phyloP scores from a whole-genome alignment of 2,113 vertebrate species.

The Mobula birostris region DNA sequence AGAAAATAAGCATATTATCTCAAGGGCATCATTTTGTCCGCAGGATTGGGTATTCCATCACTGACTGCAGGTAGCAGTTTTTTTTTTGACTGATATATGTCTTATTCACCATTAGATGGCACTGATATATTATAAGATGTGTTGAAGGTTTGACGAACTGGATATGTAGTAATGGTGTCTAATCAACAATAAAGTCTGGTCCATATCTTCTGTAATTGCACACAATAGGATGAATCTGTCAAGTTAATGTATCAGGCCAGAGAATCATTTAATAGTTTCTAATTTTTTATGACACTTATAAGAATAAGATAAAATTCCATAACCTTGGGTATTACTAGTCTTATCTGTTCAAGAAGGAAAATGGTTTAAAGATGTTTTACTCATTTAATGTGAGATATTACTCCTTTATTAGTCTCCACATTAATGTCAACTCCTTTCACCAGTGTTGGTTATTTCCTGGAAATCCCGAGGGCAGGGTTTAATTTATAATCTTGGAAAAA shows the following conservation, averaged over 20 bases:
- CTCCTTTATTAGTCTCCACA: neutral
- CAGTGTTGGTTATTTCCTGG: neutral
- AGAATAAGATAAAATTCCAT: neutral
- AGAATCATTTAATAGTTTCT: neutral
- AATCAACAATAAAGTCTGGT: neutral
- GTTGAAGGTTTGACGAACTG: neutral
- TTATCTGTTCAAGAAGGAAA: neutral
- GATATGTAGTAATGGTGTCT: neutral
- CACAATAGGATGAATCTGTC: neutral
- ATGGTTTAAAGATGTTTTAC: neutral
- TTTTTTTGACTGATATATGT: neutral
- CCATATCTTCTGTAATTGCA: neutral
- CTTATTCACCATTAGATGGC: conserved; percentile 26
- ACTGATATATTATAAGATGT: neutral
- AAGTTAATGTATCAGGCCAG: neutral
- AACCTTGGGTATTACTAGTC: neutral
- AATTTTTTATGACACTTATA: too few species aligned
- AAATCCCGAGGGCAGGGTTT: neutral
- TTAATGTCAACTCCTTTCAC: neutral
- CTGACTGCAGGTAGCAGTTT: too few species aligned
- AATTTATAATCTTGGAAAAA: neutral
- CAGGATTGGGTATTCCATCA: too few species aligned
- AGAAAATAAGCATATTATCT: neutral
- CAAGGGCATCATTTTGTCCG: neutral
- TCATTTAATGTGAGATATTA: neutral